Conservation (phyloP, 2,888 invertebrate species). For the Dioctria rufipes region DNA sequence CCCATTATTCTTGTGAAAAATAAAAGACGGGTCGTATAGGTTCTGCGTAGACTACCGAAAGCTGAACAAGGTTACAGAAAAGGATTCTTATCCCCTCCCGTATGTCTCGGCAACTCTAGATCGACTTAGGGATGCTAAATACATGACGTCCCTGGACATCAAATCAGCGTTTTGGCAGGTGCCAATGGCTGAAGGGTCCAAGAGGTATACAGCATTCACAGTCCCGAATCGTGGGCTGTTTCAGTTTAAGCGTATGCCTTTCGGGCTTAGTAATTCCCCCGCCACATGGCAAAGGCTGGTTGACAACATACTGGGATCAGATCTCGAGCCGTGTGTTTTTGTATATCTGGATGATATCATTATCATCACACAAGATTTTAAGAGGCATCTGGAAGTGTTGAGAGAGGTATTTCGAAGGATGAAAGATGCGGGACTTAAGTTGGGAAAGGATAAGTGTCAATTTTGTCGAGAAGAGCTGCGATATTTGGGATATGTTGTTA, state of each 20-base stretch:
- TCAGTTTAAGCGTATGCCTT: not conserved
- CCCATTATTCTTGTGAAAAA: not conserved
- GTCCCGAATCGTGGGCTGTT: slow-evolving; percentile 38
- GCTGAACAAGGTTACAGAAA: slow-evolving; percentile 54
- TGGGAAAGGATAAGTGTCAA: no score
- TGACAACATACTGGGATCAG: slow-evolving; percentile 3
- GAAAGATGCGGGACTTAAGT: no score
- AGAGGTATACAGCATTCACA: slow-evolving; percentile 22
- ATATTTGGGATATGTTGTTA: no score
- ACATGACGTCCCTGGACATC: slow-evolving; percentile 3
- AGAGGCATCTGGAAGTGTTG: slow-evolving; percentile 31
- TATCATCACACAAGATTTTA: not conserved
- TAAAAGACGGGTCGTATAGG: slow-evolving; percentile 47
- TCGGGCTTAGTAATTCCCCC: no score
- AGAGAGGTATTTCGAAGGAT: no score
- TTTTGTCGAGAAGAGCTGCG: not conserved
- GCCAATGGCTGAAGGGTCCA: not conserved
- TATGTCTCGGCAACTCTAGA: slow-evolving; percentile 7
- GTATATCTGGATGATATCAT: not conserved
- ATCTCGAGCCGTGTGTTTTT: not conserved
- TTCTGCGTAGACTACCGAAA: slow-evolving; percentile 61
- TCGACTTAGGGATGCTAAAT: slow-evolving; percentile 1
- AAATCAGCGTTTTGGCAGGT: not conserved
- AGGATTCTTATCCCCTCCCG: slow-evolving; percentile 50
- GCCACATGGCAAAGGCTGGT: slow-evolving; percentile 50